Base-by-base conservation (phyloP, 2,888 invertebrate species). In the Luperina testacea region DNA sequence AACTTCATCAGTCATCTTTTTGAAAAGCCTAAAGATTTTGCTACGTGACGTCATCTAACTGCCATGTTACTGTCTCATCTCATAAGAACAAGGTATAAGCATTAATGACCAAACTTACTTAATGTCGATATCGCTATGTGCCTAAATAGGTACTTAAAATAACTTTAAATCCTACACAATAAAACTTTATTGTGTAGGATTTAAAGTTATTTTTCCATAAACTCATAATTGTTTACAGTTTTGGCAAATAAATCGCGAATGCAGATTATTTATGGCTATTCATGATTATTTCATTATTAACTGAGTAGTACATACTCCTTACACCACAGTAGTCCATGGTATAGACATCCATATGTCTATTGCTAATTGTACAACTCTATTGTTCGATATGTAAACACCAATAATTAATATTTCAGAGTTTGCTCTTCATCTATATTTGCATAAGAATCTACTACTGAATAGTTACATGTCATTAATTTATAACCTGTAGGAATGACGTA, bases 361-460 rank as follows among this genome's bases (percentile, higher is more conserved):
- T 64, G 11, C 17, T 9, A 6, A 76, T 32, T 32, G 48, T 67
- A 68, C 57, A 72, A 69, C 13, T 3, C 57, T 57, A 69, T 82
- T 69, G 72, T 77, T 69, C 15, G 64, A 38, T 38, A 45, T 17
- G 69, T 45, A 59, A 72, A 82, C 72, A 72, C 3, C n/a, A 59
- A 27, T 68, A 45, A 82, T 64, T 69, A 72, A 72, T 72, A 81
- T 72, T 77, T 59, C 27, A 72, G 24, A n/a, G 77, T 64, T 72
- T 72, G 68, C 51, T 53, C 42, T 77, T 59, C 15, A 61, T 59
- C 24, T 24, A 24, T 68, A 57, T 81, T 81, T 71, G 65, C 65
- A 13, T 72, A 48, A 20, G 57, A 57, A 59, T 75, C 2, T 70
- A 57, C 42, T 20, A 51, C 32, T 51, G 15, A 32, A n/a, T 7